phyloP scores from a whole-genome alignment of 1,140 invertebrate species.

The Sminthurides bifidus region DNA sequence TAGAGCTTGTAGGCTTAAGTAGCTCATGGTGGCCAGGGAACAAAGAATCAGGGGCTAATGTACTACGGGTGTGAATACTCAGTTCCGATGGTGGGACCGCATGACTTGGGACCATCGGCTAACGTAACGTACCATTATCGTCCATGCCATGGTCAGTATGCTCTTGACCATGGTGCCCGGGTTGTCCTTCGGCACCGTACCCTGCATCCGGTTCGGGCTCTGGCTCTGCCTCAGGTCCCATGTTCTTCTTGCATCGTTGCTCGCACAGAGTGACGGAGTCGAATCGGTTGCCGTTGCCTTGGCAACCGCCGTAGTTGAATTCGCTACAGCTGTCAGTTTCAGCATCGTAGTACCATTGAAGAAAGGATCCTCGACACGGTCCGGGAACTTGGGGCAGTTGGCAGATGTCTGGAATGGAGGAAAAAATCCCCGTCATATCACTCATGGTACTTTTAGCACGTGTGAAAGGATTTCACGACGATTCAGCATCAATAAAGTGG shows the following conservation, averaged over 20 bases:
- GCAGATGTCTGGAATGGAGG: conserved; percentile 50
- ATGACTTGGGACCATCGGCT: not conserved
- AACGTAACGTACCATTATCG: not conserved
- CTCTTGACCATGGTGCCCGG: not conserved
- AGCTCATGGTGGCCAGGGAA: too few relatives aligned
- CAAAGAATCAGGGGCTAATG: not conserved
- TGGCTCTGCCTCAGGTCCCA: conserved; percentile 1
- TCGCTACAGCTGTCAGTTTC: conserved; percentile 47
- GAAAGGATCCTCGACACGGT: conserved; percentile 53
- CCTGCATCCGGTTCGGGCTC: not conserved
- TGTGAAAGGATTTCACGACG: too few relatives aligned
- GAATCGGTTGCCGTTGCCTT: conserved; percentile 54
- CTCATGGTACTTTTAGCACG: not conserved
- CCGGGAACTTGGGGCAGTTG: conserved; percentile 56
- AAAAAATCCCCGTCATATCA: not conserved
- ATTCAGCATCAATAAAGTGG: too few relatives aligned
- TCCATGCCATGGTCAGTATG: not conserved
- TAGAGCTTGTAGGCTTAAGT: too few relatives aligned
- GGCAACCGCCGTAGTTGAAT: conserved; percentile 56
- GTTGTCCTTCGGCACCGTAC: not conserved
- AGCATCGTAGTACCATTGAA: conserved; percentile 62
- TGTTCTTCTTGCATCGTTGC: conserved; percentile 22
- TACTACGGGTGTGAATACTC: not conserved
- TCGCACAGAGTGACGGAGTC: conserved; percentile 22
- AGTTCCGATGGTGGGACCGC: not conserved